Evolutionary conservation across 2,888 invertebrate genomes (phyloP).

Genomic region (Melanophora roralis): DNA sequence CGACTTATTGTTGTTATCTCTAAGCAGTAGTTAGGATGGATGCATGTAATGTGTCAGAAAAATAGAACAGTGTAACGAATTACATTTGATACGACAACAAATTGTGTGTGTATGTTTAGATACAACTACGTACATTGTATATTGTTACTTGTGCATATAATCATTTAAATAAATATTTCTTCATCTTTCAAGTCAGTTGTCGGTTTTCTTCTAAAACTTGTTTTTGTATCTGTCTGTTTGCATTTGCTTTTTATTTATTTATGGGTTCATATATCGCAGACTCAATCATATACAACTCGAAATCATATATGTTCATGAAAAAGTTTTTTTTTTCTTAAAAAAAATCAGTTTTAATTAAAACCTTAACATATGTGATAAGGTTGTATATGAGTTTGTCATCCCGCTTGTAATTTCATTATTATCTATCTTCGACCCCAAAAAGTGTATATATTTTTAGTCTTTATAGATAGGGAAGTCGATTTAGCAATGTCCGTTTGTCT

Average conservation of each 20-base stretch:
- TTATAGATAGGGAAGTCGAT: too few species aligned
- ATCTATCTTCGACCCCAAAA: too few species aligned
- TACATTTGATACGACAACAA: conserved; percentile 8
- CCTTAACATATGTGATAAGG: too few species aligned
- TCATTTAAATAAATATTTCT: conserved; percentile 1
- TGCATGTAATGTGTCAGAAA: not conserved
- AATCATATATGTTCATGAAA: too few species aligned
- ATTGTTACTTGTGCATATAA: not conserved
- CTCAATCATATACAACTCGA: too few species aligned
- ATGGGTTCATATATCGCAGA: too few species aligned
- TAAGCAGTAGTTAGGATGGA: not conserved
- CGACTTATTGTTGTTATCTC: not conserved
- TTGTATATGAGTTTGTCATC: too few species aligned
- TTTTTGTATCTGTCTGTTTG: not conserved
- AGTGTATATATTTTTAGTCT: too few species aligned
- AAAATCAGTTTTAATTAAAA: too few species aligned
- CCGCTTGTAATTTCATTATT: too few species aligned
- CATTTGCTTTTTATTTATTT: not conserved
- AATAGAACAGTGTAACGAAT: conserved; percentile 34
- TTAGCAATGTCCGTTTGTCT: too few species aligned
- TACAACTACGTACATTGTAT: not conserved
- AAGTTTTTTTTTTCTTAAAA: too few species aligned
- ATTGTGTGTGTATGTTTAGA: not conserved
- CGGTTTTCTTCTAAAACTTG: conserved; percentile 39
- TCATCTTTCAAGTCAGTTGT: conserved; percentile 28